Conservation (phyloP, 2,888 invertebrate species). For the Mythimna lalbum region DNA sequence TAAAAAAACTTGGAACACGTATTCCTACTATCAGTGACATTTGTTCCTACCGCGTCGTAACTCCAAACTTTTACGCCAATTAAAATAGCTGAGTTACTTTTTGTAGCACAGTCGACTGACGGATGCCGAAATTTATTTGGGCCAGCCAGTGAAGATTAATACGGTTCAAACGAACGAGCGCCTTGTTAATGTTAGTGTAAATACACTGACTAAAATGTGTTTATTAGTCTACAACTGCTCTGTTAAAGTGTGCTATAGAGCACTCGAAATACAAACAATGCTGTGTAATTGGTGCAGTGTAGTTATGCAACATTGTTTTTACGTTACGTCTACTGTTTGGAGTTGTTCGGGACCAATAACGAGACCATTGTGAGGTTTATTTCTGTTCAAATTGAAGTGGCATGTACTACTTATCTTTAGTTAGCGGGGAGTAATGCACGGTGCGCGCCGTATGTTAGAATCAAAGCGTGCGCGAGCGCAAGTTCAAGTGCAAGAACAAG, state of each 20-base stretch:
- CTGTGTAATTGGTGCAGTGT: slow-evolving; percentile 79
- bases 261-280: slow-evolving; percentile 81
- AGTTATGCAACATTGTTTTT: slow-evolving; percentile 75
- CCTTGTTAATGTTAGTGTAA: slow-evolving; percentile 82
- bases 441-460: slow-evolving; percentile 68
- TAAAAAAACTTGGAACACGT: slow-evolving; percentile 58
- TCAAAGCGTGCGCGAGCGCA: slow-evolving; percentile 72
- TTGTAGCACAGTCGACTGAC: slow-evolving; percentile 81
- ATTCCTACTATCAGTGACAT: slow-evolving; percentile 80
- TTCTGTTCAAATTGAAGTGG: slow-evolving; percentile 63
- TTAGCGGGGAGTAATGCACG: slow-evolving; percentile 62
- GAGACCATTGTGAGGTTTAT: slow-evolving; percentile 66
- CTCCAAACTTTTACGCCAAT: slow-evolving; percentile 86
- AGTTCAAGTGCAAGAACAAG: slow-evolving; percentile 85
- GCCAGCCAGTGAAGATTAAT: slow-evolving; percentile 83
- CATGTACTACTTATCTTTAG: slow-evolving; percentile 61
- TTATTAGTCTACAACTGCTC: slow-evolving; percentile 81
- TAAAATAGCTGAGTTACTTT: slow-evolving; percentile 88
- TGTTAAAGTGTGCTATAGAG: slow-evolving; percentile 73
- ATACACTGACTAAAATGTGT: slow-evolving; percentile 82
- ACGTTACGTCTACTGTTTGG: slow-evolving; percentile 64
- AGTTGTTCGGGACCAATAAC: slow-evolving; percentile 68
- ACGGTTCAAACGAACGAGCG: slow-evolving; percentile 82
- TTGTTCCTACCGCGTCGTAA: slow-evolving; percentile 76
- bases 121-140: slow-evolving; percentile 84